Evolutionary conservation across 2,888 invertebrate genomes (phyloP), one percentile per base, ranked within the genome.

Genomic region (Napeogenes sylphis): DNA sequence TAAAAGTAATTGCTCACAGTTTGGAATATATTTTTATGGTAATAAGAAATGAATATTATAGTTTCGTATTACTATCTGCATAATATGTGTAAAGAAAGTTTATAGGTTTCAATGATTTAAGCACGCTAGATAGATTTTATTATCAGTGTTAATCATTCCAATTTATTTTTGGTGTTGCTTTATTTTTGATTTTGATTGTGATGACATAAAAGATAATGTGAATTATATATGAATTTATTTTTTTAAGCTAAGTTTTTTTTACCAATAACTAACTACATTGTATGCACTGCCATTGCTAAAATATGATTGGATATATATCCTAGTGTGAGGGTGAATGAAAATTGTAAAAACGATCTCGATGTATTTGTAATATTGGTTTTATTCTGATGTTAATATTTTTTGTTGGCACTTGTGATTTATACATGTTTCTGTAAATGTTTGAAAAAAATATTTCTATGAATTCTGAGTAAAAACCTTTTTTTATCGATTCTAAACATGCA

Each of bases 261-360:
- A 42, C 10, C 42, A 42, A 42, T 42, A 42, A 6, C 42, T 42
- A 51, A 30, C 21, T 30, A 51, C n/a, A 51, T 51, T 51, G 30
- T 30, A 73, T 69, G 77, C 80, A 80, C 81, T 81, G 81, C 81
- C 81, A 80, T 76, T 80, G 77, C 76, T 73, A 75, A 73, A 65
- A 68, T 67, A 59, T 68, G 66, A 63, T 47, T 58, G 62, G 54
- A 68, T 68, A 58, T 59, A 45, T 66, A 60, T 42, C 33, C 54
- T 60, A 56, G n/a, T 46, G 56, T 59, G 54, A 45, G 56, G 53
- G 6, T 53, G 62, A 58, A 51, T 56, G 53, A 55, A 32, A 14
- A 58, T 61, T 57, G 61, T 51, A 66, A 62, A 45, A 70, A 67
- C 66, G 71, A 74, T 72, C 68, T 74, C 70, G 68, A 64, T 70